Percentiles rank a stretch among this genome's conserved stretches.
These are phyloP conservation scores for Stigmatopora nigra DNA, from an alignment of 2,113 vertebrate species.

Conservation along the genomic window DNA sequence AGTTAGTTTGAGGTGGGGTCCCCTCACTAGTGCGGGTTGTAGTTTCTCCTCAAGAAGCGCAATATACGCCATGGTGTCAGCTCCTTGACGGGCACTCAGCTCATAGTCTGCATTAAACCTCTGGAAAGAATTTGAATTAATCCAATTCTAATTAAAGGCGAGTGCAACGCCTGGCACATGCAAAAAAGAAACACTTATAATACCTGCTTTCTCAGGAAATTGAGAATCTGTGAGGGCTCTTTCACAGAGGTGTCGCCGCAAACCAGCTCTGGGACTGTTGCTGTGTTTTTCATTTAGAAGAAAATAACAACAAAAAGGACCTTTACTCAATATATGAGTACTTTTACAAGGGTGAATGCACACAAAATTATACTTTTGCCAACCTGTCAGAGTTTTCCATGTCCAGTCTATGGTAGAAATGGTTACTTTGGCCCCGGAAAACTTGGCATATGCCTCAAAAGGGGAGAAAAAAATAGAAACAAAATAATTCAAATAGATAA, in stretches of 20 bases:
- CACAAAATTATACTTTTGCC: slow-evolving; percentile 8
- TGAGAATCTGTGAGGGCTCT: slow-evolving; percentile 86
- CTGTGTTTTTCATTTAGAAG: slow-evolving; percentile 27
- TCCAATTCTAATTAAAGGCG: not conserved
- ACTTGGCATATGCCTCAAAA: slow-evolving; percentile 83
- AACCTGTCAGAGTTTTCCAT: slow-evolving; percentile 88
- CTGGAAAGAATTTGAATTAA: slow-evolving; percentile 55
- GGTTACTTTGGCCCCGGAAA: slow-evolving; percentile 81
- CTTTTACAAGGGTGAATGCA: not conserved
- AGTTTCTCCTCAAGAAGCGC: slow-evolving; percentile 94
- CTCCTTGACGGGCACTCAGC: slow-evolving; percentile 87
- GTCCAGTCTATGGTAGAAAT: slow-evolving; percentile 79
- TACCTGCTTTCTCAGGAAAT: slow-evolving; percentile 88
- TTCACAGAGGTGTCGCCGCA: slow-evolving; percentile 74
- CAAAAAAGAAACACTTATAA: not conserved
- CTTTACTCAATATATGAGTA: not conserved
- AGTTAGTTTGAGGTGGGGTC: not conserved
- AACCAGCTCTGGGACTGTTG: slow-evolving; percentile 76
- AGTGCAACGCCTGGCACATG: not conserved
- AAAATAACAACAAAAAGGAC: not conserved
- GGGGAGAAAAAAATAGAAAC: too few relatives aligned
- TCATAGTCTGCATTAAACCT: slow-evolving; percentile 93
- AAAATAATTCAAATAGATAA: too few relatives aligned
- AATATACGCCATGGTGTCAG: slow-evolving; percentile 92
- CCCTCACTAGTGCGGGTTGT: slow-evolving; percentile 79